A percentile compares a stretch with the other conserved stretches of the same genome.
phyloP scores from a whole-genome alignment of 2,113 vertebrate species.

The Embiotoca jacksoni region DNA sequence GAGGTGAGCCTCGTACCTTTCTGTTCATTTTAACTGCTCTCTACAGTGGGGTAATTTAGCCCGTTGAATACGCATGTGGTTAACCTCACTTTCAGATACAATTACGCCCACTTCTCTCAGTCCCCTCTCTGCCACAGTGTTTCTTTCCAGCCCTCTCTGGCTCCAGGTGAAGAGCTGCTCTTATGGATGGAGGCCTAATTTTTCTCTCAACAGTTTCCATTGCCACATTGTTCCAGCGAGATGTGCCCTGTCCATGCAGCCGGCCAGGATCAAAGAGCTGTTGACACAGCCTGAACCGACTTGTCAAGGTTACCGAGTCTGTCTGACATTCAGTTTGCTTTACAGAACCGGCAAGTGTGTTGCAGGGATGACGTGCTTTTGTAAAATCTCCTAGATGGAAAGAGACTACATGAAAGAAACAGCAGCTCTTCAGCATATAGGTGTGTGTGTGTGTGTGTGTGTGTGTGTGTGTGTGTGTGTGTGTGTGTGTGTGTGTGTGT shows the following conservation, averaged over 20 bases:
- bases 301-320: conserved; percentile 53
- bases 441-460: conserved; percentile 29
- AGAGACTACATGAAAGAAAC: conserved; percentile 27
- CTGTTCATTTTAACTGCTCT: conserved; percentile 46
- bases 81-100: conserved; percentile 72
- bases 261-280: conserved; percentile 56
- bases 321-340: conserved; percentile 51
- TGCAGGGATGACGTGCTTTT: conserved; percentile 44
- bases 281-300: conserved; percentile 60
- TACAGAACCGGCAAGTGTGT: conserved; percentile 39
- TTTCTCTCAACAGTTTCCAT: conserved; percentile 61
- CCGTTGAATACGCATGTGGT: conserved; percentile 48
- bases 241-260: conserved; percentile 45
- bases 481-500: too few relatives aligned
- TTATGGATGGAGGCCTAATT: conserved; percentile 40
- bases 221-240: conserved; percentile 22
- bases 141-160: conserved; percentile 46
- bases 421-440: conserved; percentile 5
- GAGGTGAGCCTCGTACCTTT: not conserved
- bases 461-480: conserved; percentile 1
- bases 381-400: conserved; percentile 45
- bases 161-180: conserved; percentile 55
- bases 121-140: conserved; percentile 44
- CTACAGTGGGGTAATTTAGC: conserved; percentile 40
- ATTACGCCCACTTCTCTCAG: conserved; percentile 54